A percentile compares a stretch with the other conserved stretches of the same genome.
phyloP scores from a whole-genome alignment of 2,888 invertebrate genomes.

The Steinernema scapterisci region DNA sequence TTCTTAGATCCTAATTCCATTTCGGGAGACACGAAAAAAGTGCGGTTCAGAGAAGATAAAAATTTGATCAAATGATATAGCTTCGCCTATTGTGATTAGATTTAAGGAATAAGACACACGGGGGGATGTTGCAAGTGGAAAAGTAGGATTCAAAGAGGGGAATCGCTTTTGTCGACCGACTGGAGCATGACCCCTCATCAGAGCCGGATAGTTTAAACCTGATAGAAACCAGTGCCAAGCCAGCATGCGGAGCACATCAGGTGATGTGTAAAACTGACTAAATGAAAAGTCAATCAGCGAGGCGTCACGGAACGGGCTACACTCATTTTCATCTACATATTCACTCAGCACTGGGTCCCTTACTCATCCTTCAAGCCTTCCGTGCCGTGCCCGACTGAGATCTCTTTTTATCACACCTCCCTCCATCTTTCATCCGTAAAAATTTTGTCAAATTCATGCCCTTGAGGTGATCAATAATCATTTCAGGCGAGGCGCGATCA shows the following conservation, averaged over 20 bases:
- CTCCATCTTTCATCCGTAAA: conserved; percentile 1
- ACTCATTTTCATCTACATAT: conserved; percentile 28
- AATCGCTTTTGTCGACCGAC: neutral
- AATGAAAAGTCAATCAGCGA: conserved; percentile 30
- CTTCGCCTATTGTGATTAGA: neutral
- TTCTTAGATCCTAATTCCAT: conserved; percentile 31
- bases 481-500: neutral
- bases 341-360: neutral
- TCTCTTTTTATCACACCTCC: conserved; percentile 16
- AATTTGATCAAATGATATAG: conserved; percentile 27
- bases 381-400: neutral
- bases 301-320: conserved; percentile 15
- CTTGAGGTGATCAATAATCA: conserved; percentile 20
- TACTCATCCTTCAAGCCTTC: neutral
- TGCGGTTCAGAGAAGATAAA: conserved; percentile 1
- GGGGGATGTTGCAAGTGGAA: neutral
- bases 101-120: too few species aligned
- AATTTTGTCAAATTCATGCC: conserved; percentile 10
- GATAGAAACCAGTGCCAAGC: neutral
- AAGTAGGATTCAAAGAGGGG: neutral
- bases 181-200: too few species aligned
- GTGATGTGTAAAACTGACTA: conserved; percentile 9
- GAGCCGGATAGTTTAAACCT: neutral
- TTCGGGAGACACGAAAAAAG: conserved; percentile 2
- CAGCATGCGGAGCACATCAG: neutral